Conservation (phyloP, 2,888 invertebrate species). For the Andrena bicolor region DNA sequence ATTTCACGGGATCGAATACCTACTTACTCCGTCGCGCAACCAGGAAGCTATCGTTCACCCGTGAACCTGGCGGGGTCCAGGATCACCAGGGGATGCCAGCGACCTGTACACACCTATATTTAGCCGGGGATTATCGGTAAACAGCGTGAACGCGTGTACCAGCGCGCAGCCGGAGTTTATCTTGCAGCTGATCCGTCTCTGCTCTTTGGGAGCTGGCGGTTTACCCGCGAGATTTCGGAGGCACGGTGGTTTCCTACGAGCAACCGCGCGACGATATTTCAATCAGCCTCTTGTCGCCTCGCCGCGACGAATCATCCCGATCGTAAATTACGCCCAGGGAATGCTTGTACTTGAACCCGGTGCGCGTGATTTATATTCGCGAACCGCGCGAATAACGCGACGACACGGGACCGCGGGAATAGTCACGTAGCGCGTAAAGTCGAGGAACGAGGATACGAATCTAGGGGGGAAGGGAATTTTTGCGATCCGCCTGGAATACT, state of each 20-base stretch:
- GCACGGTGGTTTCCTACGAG: too few relatives aligned
- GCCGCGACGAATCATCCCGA: conserved; percentile 50
- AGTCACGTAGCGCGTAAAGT: conserved; percentile 10
- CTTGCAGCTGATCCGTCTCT: too few relatives aligned
- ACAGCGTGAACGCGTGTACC: too few relatives aligned
- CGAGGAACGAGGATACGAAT: neutral
- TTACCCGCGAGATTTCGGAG: too few relatives aligned
- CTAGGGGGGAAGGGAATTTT: neutral
- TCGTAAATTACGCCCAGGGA: conserved; percentile 30
- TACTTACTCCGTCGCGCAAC: conserved; percentile 2
- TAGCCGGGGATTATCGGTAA: conserved; percentile 20
- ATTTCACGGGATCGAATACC: neutral
- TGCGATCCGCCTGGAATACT: neutral
- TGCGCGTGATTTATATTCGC: conserved; percentile 14
- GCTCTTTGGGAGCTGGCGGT: too few relatives aligned
- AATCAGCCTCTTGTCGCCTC: conserved; percentile 45
- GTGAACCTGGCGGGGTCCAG: neutral
- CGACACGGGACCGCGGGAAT: neutral
- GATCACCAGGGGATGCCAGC: neutral
- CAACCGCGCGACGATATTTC: conserved; percentile 38
- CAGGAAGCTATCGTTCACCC: neutral
- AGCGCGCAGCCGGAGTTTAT: too few relatives aligned
- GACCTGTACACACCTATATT: conserved; percentile 14
- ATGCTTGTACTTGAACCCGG: neutral
- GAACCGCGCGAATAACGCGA: conserved; percentile 12